Evolutionary conservation across 2,113 vertebrate genomes (phyloP).

Genomic region (Capreolus pygargus): DNA sequence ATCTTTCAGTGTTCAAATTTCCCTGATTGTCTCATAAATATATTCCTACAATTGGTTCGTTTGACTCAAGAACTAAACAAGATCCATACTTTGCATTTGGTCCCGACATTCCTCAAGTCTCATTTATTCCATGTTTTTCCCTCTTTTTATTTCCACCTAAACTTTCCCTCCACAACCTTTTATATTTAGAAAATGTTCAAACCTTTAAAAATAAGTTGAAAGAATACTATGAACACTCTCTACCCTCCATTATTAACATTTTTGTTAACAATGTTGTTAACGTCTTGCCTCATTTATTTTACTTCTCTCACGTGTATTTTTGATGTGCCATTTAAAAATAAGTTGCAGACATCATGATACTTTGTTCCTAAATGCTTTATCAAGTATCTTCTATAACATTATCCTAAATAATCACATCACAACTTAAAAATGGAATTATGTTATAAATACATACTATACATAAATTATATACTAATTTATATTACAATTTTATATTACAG

Average conservation of each 20-base stretch:
- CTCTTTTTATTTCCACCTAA: background rate
- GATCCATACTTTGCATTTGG: background rate
- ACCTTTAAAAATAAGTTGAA: background rate
- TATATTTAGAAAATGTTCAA: conserved; percentile 20
- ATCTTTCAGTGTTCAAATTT: background rate
- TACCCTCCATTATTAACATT: background rate
- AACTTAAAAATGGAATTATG: background rate
- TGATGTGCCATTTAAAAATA: conserved; percentile 14
- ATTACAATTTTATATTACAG: background rate
- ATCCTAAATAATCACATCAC: background rate
- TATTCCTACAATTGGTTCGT: background rate
- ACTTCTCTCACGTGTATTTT: background rate
- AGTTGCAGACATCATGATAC: background rate
- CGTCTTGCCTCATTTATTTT: background rate
- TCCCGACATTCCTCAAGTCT: background rate
- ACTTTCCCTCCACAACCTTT: background rate
- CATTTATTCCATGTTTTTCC: background rate
- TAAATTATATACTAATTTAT: background rate
- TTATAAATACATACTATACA: background rate
- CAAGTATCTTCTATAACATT: background rate
- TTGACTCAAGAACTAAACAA: background rate
- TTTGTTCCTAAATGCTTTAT: conserved; percentile 3
- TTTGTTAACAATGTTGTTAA: background rate
- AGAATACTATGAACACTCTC: background rate
- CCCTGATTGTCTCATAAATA: background rate